phyloP scores from a whole-genome alignment of 2,113 vertebrate genomes.

The Poeciliopsis occidentalis region DNA sequence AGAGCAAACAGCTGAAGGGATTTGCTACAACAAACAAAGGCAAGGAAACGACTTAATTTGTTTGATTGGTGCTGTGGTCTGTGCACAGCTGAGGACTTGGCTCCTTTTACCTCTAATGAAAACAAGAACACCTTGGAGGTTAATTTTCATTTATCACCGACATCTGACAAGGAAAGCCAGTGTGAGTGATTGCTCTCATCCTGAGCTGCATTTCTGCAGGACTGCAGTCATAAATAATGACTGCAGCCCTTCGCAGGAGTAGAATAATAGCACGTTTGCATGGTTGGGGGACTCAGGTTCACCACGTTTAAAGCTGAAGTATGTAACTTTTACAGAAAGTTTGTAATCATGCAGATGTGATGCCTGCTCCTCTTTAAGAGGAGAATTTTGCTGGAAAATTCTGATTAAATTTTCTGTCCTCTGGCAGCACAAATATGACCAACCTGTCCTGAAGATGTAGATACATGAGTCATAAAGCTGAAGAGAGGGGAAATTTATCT shows the following conservation, averaged over 20 bases:
- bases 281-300: background rate
- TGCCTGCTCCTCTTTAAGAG: background rate
- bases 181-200: conserved; percentile 24
- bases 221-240: conserved; percentile 20
- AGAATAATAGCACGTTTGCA: background rate
- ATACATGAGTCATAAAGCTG: background rate
- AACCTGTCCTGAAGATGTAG: background rate
- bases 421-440: background rate
- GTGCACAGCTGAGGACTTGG: conserved; percentile 1
- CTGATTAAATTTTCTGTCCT: background rate
- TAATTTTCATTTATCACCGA: conserved; percentile 39
- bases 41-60: conserved; percentile 27
- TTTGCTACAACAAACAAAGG: background rate
- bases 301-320: background rate
- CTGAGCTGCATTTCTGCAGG: conserved; percentile 33
- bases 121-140: conserved; percentile 27
- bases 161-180: conserved; percentile 10
- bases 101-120: conserved; percentile 26
- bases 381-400: background rate
- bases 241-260: conserved; percentile 1
- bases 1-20: background rate
- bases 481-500: conserved; percentile 22
- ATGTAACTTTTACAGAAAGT: background rate
- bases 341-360: background rate
- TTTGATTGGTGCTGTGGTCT: conserved; percentile 32